These are phyloP conservation scores for Etheostoma nigrum DNA, from an alignment of 2,797 vertebrate species.

Conservation along the genomic window DNA sequence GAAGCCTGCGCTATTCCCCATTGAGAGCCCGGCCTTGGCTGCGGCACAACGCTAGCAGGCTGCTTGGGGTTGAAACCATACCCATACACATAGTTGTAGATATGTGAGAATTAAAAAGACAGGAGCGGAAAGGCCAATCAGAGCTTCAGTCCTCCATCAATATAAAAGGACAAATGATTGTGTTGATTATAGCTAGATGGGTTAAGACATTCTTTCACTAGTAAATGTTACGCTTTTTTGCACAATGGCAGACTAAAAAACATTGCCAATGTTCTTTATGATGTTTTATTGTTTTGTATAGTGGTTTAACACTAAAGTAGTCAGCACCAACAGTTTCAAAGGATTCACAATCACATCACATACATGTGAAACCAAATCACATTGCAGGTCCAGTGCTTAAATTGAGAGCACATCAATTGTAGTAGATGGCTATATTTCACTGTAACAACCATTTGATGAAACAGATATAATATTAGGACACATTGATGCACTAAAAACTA, in stretches of 20 bases:
- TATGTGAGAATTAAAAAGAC: neutral
- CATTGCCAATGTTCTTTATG: neutral
- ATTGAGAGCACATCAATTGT: neutral
- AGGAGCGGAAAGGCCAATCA: neutral
- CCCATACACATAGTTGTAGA: neutral
- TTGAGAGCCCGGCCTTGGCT: slow-evolving; percentile 56
- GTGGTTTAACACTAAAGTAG: neutral
- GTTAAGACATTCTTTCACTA: neutral
- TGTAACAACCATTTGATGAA: too few relatives aligned
- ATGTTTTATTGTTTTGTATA: neutral
- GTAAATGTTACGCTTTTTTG: neutral
- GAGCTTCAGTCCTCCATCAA: neutral
- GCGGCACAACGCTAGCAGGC: slow-evolving; percentile 27
- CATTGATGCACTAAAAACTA: neutral
- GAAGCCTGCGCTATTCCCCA: slow-evolving; percentile 23
- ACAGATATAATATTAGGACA: neutral
- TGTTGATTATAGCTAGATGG: neutral
- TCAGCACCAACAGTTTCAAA: too few relatives aligned
- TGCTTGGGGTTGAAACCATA: slow-evolving; percentile 5
- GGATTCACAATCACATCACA: too few relatives aligned
- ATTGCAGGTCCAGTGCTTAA: neutral
- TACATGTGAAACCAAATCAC: too few relatives aligned
- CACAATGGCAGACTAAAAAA: neutral
- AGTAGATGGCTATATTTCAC: neutral
- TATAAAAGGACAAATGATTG: neutral